A percentile compares a stretch with the other conserved stretches of the same genome.
Evolutionary conservation across 2,888 invertebrate genomes (phyloP).

Genomic region (Lasioglossum villosulum): DNA sequence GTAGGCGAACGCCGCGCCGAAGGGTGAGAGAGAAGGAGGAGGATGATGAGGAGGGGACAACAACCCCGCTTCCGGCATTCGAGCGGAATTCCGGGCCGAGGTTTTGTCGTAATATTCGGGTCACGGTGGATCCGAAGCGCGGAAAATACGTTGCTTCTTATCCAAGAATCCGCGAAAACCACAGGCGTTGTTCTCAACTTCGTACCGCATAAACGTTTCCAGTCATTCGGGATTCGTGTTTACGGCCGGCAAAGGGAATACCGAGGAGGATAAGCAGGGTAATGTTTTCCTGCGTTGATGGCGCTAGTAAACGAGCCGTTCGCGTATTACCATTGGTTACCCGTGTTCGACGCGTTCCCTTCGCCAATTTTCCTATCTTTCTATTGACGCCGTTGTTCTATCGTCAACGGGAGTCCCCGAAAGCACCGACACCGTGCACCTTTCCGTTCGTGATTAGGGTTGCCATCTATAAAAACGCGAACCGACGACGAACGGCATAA

Average conservation of each 20-base stretch:
- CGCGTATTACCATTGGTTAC: constrained; percentile 13
- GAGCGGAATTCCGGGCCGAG: constrained; percentile 51
- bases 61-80: constrained; percentile 53
- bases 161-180: constrained; percentile 44
- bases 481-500: too few relatives aligned
- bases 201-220: constrained; percentile 32
- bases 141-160: constrained; percentile 60
- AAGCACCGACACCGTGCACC: background rate
- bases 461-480: too few relatives aligned
- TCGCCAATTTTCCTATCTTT: constrained; percentile 1
- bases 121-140: constrained; percentile 42
- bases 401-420: background rate
- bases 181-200: constrained; percentile 39
- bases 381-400: background rate
- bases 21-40: background rate
- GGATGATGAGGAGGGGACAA: background rate
- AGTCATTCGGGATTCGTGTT: constrained; percentile 39
- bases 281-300: constrained; percentile 1
- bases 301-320: background rate
- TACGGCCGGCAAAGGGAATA: constrained; percentile 23
- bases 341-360: background rate
- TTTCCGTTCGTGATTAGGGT: background rate
- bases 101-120: constrained; percentile 63
- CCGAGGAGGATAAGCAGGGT: constrained; percentile 30
- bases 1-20: constrained; percentile 9